Base-by-base conservation (phyloP, 2,888 invertebrate genomes). In the Limenitis camilla region DNA sequence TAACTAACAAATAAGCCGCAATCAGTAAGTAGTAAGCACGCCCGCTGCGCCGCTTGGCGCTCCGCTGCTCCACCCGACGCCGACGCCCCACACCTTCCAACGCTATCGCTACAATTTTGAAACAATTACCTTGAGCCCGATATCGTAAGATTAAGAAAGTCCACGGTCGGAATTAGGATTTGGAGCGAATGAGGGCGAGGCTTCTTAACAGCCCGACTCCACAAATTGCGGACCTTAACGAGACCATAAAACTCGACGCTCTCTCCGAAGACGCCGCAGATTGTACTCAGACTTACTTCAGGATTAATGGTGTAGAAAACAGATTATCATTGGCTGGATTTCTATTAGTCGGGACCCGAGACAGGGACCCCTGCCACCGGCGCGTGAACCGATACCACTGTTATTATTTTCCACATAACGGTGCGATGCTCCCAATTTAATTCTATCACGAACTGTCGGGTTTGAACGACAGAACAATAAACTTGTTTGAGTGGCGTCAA, bases 281-380 rank as follows among this genome's bases (percentile, higher is more conserved):
- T 84, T 83, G 83, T 78, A 71, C 85, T 81, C 74, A 85, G 86
- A 81, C 85, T 86, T 86, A 88, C 83, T 85, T 83, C 74, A 81
- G 87, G 88, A 88, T 88, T 88, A 88, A 88, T 88, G 88, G 86
- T 86, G 86, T 85, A 87, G 88, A 88, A 88, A 88, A 86, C 87
- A 88, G 88, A 88, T 88, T 88, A 88, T 88, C 88, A 88, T 88
- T 87, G 85, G 83, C 81, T 74, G 82, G 81, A 81, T 85, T 85
- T 85, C 86, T 81, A 85, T 85, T 86, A 84, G 79, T 71, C 53
- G 58, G 73, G 81, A 79, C 86, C 86, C 86, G 86, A 86, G 82
- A 86, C 82, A 81, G 58, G 73, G 81, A 80, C 86, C 86, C 86
- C 86, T 86, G 82, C 87, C 82, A 81, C 68, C 83, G 81, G 77